phyloP scores from a whole-genome alignment of 2,113 vertebrate genomes.

The Sporophila hypoxantha region DNA sequence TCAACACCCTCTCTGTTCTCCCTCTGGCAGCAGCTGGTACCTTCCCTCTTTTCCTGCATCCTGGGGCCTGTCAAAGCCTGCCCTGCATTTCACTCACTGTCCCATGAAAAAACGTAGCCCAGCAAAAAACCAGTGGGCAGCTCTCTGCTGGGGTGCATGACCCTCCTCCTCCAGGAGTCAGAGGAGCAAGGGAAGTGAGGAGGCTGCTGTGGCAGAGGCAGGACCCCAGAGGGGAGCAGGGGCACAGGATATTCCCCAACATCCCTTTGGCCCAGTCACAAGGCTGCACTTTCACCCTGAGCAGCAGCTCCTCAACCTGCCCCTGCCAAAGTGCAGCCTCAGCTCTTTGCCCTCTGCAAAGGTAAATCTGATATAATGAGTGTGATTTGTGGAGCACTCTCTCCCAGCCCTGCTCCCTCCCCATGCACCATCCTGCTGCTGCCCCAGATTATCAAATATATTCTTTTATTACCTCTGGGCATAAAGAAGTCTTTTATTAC shows the following conservation, averaged over 20 bases:
- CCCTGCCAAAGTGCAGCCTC: not conserved
- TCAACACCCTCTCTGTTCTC: not conserved
- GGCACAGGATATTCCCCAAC: not conserved
- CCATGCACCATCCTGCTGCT: not conserved
- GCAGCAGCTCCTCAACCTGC: not conserved
- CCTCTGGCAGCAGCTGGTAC: not conserved
- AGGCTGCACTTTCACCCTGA: not conserved
- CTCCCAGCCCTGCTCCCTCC: not conserved
- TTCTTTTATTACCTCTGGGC: not conserved
- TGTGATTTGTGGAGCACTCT: rapidly evolving
- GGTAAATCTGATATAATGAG: not conserved
- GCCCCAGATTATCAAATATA: not conserved
- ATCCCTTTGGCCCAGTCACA: not conserved
- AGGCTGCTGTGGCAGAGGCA: not conserved
- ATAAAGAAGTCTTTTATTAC: not conserved
- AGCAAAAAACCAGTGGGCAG: not conserved
- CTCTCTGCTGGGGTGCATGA: not conserved
- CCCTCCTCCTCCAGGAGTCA: not conserved
- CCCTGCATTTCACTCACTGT: not conserved
- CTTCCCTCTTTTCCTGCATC: not conserved
- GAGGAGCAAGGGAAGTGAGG: not conserved
- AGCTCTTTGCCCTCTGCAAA: not conserved
- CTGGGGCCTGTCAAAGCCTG: not conserved
- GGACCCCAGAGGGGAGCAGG: rapidly evolving
- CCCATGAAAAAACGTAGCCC: not conserved